Conservation (phyloP, 2,888 invertebrate genomes). For the Drosophila infuscata region DNA sequence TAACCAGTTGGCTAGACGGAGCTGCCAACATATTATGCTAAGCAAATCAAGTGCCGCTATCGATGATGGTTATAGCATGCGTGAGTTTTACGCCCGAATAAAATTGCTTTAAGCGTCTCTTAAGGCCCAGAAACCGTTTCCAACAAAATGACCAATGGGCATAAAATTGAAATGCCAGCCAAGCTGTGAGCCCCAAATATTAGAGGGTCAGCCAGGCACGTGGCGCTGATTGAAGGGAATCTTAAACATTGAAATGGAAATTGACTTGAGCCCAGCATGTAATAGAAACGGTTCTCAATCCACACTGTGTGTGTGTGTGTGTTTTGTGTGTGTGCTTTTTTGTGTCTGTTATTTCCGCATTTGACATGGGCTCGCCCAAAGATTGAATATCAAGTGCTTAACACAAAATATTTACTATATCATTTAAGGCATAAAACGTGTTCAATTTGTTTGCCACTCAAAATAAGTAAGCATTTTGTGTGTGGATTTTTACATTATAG, state of each 20-base stretch:
- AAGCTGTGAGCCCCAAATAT: conserved; percentile 33
- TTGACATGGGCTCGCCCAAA: conserved; percentile 31
- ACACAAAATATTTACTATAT: conserved; percentile 44
- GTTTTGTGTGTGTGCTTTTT: background rate
- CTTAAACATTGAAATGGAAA: conserved; percentile 46
- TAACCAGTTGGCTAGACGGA: background rate
- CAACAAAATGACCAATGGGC: conserved; percentile 44
- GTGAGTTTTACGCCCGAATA: conserved; percentile 63
- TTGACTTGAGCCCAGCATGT: conserved; percentile 38
- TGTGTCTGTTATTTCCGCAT: conserved; percentile 34
- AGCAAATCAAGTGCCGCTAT: conserved; percentile 64
- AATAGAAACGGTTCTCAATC: conserved; percentile 45
- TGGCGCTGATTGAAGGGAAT: conserved; percentile 39
- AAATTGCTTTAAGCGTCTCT: conserved; percentile 46
- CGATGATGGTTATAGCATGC: conserved; percentile 66
- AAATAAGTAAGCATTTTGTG: background rate
- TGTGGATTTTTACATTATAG: background rate
- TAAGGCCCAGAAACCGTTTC: conserved; percentile 31
- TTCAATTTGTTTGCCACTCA: background rate
- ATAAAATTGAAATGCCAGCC: conserved; percentile 57
- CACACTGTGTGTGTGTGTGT: conserved; percentile 4
- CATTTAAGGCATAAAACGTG: conserved; percentile 17
- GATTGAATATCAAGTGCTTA: conserved; percentile 48
- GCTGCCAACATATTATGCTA: conserved; percentile 45
- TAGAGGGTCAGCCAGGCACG: conserved; percentile 49